Evolutionary conservation across 2,888 invertebrate genomes (phyloP).

Genomic region (Microplitis manilae): DNA sequence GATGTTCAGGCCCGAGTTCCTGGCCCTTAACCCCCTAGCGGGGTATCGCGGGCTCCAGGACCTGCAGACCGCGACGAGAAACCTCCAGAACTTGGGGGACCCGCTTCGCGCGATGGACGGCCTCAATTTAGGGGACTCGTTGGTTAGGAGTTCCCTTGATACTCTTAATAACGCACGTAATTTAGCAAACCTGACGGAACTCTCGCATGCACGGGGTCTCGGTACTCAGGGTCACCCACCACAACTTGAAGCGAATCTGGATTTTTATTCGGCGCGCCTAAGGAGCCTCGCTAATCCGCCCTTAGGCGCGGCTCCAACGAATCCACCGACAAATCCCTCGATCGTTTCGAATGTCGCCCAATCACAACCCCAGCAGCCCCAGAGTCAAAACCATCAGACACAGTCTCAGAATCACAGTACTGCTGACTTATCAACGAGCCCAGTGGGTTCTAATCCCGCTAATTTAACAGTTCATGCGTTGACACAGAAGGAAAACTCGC

Average conservation of each 20-base stretch:
- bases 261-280: constrained; percentile 99
- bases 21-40: constrained; percentile 66
- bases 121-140: constrained; percentile 66
- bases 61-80: constrained; percentile 68
- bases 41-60: constrained; percentile 68
- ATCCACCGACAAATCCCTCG: constrained; percentile 69
- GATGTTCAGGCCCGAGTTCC: constrained; percentile 70
- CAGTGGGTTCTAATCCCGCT: constrained; percentile 53
- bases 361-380: constrained; percentile 77
- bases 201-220: constrained; percentile 64
- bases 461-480: constrained; percentile 53
- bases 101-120: constrained; percentile 69
- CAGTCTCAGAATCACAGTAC: background rate
- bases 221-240: constrained; percentile 74
- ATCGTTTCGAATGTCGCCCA: constrained; percentile 84
- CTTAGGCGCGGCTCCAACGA: constrained; percentile 92
- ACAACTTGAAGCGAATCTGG: constrained; percentile 90
- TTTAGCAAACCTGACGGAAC: constrained; percentile 68
- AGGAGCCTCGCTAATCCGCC: constrained; percentile 98
- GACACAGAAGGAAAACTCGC: constrained; percentile 66
- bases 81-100: constrained; percentile 68
- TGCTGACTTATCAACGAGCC: constrained; percentile 55
- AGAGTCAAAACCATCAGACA: constrained; percentile 35
- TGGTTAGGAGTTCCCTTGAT: constrained; percentile 68
- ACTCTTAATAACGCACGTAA: constrained; percentile 68